A percentile compares a stretch with the other conserved stretches of the same genome.
These are phyloP conservation scores for Beroe ovata DNA, from an alignment of 37 sponge, comb jelly and placozoan species.

Conservation along the genomic window DNA sequence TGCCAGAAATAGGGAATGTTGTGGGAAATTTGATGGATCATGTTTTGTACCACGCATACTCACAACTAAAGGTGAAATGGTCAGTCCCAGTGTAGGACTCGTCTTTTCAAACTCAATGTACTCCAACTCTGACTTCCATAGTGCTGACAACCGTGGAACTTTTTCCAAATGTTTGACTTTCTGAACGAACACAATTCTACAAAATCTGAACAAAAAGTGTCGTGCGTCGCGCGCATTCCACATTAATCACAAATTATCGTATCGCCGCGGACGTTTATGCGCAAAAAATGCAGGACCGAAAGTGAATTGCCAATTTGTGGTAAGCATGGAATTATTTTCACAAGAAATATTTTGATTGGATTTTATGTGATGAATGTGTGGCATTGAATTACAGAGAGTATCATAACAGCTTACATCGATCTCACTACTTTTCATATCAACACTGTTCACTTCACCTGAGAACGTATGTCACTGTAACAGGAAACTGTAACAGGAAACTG, in stretches of 20 bases:
- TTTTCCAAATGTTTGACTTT: background rate
- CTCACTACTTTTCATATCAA: too few relatives aligned
- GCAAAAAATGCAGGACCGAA: background rate
- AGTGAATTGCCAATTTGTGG: background rate
- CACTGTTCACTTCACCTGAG: too few relatives aligned
- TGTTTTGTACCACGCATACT: too few relatives aligned
- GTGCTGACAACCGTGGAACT: background rate
- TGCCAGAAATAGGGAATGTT: too few relatives aligned
- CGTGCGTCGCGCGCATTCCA: background rate
- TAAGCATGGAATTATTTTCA: background rate
- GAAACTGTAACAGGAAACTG: too few relatives aligned
- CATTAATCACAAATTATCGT: background rate
- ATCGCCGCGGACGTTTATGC: background rate
- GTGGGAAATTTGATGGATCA: too few relatives aligned
- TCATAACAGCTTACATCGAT: background rate
- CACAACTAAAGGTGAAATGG: conserved; percentile 8
- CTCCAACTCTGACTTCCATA: conserved; percentile 6
- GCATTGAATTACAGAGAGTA: background rate
- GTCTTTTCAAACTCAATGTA: conserved; percentile 2
- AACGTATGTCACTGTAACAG: too few relatives aligned
- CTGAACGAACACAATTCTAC: too few relatives aligned
- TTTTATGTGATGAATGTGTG: background rate
- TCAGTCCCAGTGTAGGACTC: background rate
- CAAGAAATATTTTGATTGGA: background rate
- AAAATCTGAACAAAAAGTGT: background rate